phyloP scores from a whole-genome alignment of 2,113 vertebrate genomes.

The Tachuris rubrigastra region DNA sequence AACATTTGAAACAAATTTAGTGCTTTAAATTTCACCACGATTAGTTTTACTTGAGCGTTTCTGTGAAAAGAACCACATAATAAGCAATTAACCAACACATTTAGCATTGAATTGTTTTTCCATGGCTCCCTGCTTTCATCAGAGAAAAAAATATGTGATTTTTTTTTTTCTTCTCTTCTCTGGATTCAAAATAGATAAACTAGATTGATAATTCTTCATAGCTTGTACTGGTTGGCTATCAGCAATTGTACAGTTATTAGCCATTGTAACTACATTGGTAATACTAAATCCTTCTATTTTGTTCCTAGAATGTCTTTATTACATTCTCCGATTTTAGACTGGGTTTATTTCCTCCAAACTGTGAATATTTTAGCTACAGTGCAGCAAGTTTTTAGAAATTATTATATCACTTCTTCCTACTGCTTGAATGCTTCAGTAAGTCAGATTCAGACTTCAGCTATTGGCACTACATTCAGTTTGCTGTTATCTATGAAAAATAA shows the following conservation, averaged over 20 bases:
- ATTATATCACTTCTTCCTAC: neutral
- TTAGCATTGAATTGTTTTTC: neutral
- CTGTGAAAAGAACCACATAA: neutral
- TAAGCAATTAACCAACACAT: neutral
- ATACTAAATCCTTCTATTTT: neutral
- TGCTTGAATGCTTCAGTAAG: neutral
- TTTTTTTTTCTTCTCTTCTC: neutral
- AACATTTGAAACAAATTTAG: neutral
- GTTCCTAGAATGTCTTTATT: neutral
- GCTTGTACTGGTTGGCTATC: neutral
- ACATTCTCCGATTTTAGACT: neutral
- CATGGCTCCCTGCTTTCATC: neutral
- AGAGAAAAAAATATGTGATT: neutral
- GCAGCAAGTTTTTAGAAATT: neutral
- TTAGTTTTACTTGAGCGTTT: neutral
- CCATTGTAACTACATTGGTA: neutral
- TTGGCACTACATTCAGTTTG: neutral
- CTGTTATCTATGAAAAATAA: neutral
- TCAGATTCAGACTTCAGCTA: neutral
- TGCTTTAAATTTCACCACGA: neutral
- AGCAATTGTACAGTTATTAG: neutral
- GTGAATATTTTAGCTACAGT: neutral
- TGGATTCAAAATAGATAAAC: neutral
- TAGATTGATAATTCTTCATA: neutral
- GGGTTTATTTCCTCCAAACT: neutral